Base-by-base conservation (phyloP, 2,113 vertebrate species). In the Rana temporaria region DNA sequence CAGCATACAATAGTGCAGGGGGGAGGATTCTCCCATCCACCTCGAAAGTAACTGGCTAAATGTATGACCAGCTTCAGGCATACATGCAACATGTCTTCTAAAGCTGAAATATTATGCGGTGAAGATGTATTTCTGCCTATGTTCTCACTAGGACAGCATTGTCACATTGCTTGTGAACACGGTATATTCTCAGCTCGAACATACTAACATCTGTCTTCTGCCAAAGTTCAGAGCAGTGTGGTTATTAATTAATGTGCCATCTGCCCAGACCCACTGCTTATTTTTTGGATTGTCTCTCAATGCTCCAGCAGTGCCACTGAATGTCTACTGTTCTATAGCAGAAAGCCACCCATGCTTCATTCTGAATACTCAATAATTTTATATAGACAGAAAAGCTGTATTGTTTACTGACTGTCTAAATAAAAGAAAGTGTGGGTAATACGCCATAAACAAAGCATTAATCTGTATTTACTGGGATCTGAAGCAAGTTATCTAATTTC, bases 241-340 rank as follows among this genome's bases (percentile, higher is more conserved):
- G 70, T 82, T 82, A 82, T 74, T 82, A 82, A 82, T 82, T 74
- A 82, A 82, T 82, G 80, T 82, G 19, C 80, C 80, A 82, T 82
- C 80, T 82, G 80, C 59, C 68, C 63, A 42, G 53, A 24, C 80
- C 80, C 70, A 82, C 48, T 74, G 80, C 52, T 74, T 17, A 66
- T 74, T 57, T 82, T 56, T 19, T 66, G 56, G 20, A 59, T 79
- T 79, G 64, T 69, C 65, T 53, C 75, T 69, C 19, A 12, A 5
- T 68, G 52, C 52, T 69, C 11, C 60, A 78, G 42, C 32, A 55
- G 26, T 66, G n/a, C 17, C n/a, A 24, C 76, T 69, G 22, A 59
- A 59, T 59, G 48, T 66, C 62, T 81, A 48, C 59, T 20, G 11
- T 56, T 64, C 56, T 11, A 6, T 14, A 52, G 42, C 18, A 30